Conservation (phyloP, 2,888 invertebrate genomes). For the Polyommatus iphigenia region DNA sequence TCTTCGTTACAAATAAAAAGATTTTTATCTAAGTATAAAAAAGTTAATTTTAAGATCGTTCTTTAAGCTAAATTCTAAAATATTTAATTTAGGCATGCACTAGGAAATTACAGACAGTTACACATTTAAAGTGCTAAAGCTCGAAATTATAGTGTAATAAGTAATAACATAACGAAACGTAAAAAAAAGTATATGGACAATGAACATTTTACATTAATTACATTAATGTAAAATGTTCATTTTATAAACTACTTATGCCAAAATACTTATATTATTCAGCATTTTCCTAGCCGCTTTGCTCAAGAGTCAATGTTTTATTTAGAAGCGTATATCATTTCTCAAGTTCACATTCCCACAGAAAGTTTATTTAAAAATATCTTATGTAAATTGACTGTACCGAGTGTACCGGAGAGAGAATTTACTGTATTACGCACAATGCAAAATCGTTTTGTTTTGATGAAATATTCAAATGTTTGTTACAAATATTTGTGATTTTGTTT, state of each 20-base stretch:
- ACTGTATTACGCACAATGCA: conserved; percentile 1
- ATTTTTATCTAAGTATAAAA: too few relatives aligned
- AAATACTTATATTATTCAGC: background rate
- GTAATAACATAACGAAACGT: background rate
- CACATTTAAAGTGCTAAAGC: too few relatives aligned
- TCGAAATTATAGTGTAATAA: background rate
- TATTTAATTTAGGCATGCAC: too few relatives aligned
- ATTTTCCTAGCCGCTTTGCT: background rate
- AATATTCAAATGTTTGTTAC: background rate
- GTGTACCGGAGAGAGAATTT: background rate
- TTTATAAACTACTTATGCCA: background rate
- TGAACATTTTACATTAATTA: too few relatives aligned
- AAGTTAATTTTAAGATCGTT: too few relatives aligned
- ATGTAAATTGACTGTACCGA: conserved; percentile 21
- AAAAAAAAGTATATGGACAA: background rate
- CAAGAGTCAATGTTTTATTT: conserved; percentile 21
- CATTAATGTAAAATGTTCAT: too few relatives aligned
- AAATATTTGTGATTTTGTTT: background rate
- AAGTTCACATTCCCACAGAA: conserved; percentile 14
- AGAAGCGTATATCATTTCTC: conserved; percentile 16
- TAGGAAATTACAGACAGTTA: too few relatives aligned
- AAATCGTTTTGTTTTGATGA: background rate
- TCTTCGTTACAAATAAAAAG: too few relatives aligned
- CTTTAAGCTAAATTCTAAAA: too few relatives aligned
- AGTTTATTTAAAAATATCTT: conserved; percentile 25